Conservation (phyloP, 2,888 invertebrate species). For the Capitulum mitella region DNA sequence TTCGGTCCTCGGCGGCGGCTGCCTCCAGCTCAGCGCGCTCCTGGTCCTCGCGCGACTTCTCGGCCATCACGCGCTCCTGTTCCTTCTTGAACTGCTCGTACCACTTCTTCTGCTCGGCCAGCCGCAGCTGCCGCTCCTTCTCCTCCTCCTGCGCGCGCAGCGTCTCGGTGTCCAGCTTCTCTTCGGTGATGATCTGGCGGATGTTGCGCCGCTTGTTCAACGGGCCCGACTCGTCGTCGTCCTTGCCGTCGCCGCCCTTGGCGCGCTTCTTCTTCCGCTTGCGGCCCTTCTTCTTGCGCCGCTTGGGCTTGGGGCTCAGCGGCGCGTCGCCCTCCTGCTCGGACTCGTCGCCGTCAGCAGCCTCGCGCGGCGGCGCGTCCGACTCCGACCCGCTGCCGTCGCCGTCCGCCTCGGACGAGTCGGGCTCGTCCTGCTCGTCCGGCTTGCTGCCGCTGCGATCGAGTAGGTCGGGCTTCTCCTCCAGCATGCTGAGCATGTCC, state of each 20-base stretch:
- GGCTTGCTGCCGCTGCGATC: slow-evolving; percentile 40
- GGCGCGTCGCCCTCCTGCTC: not conserved
- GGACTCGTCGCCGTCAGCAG: not conserved
- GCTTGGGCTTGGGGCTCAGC: not conserved
- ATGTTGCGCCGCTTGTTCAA: slow-evolving; percentile 60
- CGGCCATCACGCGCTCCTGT: slow-evolving; percentile 30
- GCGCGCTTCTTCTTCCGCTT: not conserved
- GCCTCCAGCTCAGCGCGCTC: slow-evolving; percentile 23
- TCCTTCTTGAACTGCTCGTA: slow-evolving; percentile 60
- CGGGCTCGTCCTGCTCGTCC: slow-evolving; percentile 43
- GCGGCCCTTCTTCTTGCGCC: slow-evolving; percentile 13
- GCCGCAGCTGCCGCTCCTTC: slow-evolving; percentile 31
- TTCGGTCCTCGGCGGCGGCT: slow-evolving; percentile 27
- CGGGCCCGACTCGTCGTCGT: slow-evolving; percentile 11
- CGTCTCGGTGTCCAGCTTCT: slow-evolving; percentile 84
- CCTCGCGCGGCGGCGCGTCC: not conserved
- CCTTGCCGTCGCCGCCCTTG: no score
- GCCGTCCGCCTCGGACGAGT: not conserved
- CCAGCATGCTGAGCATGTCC: slow-evolving; percentile 26
- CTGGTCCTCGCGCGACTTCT: not conserved
- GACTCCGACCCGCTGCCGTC: slow-evolving; percentile 5
- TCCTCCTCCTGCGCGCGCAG: slow-evolving; percentile 65
- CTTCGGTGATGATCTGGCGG: slow-evolving; percentile 87
- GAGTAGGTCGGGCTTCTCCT: slow-evolving; percentile 22
- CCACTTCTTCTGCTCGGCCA: slow-evolving; percentile 33